phyloP scores from a whole-genome alignment of 1,140 invertebrate species.

The Patella vulgata region DNA sequence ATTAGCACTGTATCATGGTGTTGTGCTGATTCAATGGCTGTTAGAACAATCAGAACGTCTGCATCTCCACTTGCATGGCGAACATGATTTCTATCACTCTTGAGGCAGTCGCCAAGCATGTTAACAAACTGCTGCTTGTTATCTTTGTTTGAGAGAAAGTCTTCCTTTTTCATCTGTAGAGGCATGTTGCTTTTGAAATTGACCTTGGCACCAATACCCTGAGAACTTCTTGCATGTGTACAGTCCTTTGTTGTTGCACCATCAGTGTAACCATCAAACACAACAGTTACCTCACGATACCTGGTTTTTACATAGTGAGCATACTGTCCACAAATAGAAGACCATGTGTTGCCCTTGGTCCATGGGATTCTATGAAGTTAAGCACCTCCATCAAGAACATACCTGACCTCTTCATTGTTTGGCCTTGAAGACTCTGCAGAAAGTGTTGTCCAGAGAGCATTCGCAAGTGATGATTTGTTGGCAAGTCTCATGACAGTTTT shows the following conservation, averaged over 20 bases:
- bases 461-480: conserved; percentile 7
- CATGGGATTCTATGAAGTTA: conserved; percentile 14
- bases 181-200: not conserved
- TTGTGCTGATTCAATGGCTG: conserved; percentile 13
- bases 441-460: conserved; percentile 1
- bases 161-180: conserved; percentile 18
- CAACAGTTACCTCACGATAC: conserved; percentile 10
- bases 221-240: not conserved
- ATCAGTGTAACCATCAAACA: conserved; percentile 21
- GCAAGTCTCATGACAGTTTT: not conserved
- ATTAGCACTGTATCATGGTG: conserved; percentile 15
- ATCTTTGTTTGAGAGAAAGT: conserved; percentile 25
- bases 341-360: conserved; percentile 4
- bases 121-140: conserved; percentile 34
- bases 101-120: conserved; percentile 17
- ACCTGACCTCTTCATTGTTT: not conserved
- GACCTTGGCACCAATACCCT: no score
- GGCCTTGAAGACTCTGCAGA: no score
- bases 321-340: not conserved
- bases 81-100: conserved; percentile 9
- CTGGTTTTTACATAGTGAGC: not conserved
- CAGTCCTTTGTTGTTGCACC: conserved; percentile 18
- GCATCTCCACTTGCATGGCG: conserved; percentile 28
- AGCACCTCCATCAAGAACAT: conserved; percentile 21
- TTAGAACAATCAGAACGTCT: conserved; percentile 32